Percentiles rank a stretch among this genome's conserved stretches.
phyloP scores from a whole-genome alignment of 2,888 invertebrate species.

The Lamproptera curius region DNA sequence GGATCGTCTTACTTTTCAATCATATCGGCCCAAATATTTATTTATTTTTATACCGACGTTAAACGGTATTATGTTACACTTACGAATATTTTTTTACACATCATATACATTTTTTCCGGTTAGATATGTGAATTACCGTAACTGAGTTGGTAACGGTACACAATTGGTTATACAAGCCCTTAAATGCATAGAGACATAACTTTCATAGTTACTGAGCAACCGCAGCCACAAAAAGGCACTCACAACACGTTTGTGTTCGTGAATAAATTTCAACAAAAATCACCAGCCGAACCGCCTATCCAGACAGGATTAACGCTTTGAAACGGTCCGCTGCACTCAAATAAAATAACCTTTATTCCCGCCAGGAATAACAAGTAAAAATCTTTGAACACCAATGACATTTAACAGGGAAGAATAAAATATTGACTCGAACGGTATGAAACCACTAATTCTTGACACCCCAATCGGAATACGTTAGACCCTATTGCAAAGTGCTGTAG shows the following conservation, averaged over 20 bases:
- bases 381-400: slow-evolving; percentile 54
- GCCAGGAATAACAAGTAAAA: slow-evolving; percentile 47
- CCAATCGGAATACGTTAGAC: slow-evolving; percentile 24
- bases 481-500: slow-evolving; percentile 15
- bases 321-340: slow-evolving; percentile 28
- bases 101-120: too few relatives aligned
- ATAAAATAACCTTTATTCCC: slow-evolving; percentile 34
- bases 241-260: background rate
- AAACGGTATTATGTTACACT: too few relatives aligned
- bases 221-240: background rate
- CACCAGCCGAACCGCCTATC: slow-evolving; percentile 19
- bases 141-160: too few relatives aligned
- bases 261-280: slow-evolving; percentile 9
- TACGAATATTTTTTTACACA: too few relatives aligned
- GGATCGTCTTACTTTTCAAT: too few relatives aligned
- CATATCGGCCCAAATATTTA: too few relatives aligned
- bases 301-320: slow-evolving; percentile 26
- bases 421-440: slow-evolving; percentile 55
- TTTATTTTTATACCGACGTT: too few relatives aligned
- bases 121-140: too few relatives aligned
- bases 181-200: background rate
- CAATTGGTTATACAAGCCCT: too few relatives aligned
- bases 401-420: slow-evolving; percentile 68
- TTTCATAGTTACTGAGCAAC: slow-evolving; percentile 1
- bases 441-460: slow-evolving; percentile 26